Conservation (phyloP, 2,113 vertebrate species). For the Myiopsitta monachus region DNA sequence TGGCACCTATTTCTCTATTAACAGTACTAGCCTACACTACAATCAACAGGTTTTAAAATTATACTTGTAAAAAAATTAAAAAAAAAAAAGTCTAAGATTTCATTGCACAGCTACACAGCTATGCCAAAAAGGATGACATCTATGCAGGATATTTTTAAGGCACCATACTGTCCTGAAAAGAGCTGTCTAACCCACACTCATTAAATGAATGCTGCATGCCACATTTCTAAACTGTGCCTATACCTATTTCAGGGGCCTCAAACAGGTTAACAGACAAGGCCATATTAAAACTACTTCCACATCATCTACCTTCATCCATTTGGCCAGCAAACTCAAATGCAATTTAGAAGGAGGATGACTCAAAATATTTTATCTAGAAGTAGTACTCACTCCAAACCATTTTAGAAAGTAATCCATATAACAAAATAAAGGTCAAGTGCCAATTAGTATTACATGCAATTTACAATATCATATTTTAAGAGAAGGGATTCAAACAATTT, state of each 20-base stretch:
- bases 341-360: background rate
- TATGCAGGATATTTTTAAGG: background rate
- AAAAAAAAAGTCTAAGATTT: background rate
- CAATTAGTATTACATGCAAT: background rate
- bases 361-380: conserved; percentile 24
- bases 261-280: background rate
- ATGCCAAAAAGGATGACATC: background rate
- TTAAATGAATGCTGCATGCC: background rate
- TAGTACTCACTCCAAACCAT: background rate
- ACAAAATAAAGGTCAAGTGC: conserved; percentile 27
- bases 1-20: background rate
- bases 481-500: background rate
- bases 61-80: background rate
- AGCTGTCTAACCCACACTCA: background rate
- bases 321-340: background rate
- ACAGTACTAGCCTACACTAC: background rate
- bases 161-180: background rate
- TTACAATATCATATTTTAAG: conserved; percentile 2
- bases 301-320: background rate
- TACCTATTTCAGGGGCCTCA: background rate
- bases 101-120: background rate
- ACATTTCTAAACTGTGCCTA: background rate
- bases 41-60: background rate
- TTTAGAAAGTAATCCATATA: conserved; percentile 24
- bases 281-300: background rate